A percentile compares a stretch with the other conserved stretches of the same genome.
Evolutionary conservation across 2,113 vertebrate genomes (phyloP).

Genomic region (Tetrax tetrax): DNA sequence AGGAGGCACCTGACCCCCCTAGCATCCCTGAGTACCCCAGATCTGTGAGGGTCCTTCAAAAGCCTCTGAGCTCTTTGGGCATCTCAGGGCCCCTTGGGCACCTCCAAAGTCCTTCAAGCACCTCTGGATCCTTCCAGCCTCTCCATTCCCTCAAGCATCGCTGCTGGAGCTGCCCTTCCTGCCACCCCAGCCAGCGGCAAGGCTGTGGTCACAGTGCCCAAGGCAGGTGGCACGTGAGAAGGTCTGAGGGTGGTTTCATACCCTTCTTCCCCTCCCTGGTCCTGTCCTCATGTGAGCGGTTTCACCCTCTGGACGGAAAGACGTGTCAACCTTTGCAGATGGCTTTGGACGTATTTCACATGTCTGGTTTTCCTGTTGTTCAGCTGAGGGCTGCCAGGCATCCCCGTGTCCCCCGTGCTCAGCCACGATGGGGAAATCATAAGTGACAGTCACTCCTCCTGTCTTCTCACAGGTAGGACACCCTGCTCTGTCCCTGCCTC

Average conservation of each 20-base stretch:
- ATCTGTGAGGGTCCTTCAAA: neutral
- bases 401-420: fast-evolving
- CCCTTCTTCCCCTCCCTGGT: neutral
- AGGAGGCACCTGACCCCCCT: neutral
- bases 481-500: neutral
- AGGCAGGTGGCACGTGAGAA: neutral
- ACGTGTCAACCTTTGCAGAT: neutral
- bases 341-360: neutral
- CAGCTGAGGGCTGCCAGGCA: neutral
- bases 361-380: conserved; percentile 55
- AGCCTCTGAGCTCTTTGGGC: neutral
- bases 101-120: neutral
- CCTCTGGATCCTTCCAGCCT: neutral
- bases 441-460: neutral
- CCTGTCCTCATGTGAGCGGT: neutral
- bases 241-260: neutral
- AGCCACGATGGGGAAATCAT: neutral
- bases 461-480: neutral
- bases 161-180: neutral
- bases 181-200: neutral
- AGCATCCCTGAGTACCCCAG: neutral
- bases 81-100: neutral
- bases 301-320: neutral
- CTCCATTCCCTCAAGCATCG: fast-evolving
- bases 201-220: fast-evolving